Percentiles rank a stretch among this genome's conserved stretches.
Conservation (phyloP, 2,113 vertebrate genomes). For the Microtus richardsoni region DNA sequence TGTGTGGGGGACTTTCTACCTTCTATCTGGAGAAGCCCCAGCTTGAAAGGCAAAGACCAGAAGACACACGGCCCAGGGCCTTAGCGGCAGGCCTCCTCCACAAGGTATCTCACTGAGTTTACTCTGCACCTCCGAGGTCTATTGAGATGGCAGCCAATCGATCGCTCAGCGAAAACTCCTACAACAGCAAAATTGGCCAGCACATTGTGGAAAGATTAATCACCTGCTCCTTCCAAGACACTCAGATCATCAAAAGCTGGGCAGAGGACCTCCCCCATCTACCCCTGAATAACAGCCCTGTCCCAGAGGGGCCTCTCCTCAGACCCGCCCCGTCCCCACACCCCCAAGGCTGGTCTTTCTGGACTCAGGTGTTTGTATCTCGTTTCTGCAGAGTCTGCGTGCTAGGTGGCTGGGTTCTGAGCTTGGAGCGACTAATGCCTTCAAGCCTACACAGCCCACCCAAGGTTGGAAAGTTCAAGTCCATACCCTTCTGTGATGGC, state of each 20-base stretch:
- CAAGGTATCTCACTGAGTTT: neutral
- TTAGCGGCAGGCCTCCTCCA: rapidly evolving
- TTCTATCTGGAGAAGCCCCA: neutral
- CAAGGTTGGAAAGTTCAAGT: neutral
- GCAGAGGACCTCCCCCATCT: neutral
- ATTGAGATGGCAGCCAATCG: neutral
- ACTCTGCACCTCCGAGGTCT: neutral
- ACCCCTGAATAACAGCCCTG: neutral
- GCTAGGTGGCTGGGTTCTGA: rapidly evolving
- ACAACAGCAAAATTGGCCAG: conserved; percentile 38
- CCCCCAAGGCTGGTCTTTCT: rapidly evolving
- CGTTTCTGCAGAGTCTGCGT: neutral
- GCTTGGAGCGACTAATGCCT: neutral
- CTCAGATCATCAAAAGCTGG: conserved; percentile 30
- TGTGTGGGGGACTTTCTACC: neutral
- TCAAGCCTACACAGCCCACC: neutral
- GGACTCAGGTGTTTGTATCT: neutral
- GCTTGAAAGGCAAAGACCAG: no score
- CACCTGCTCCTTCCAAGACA: conserved; percentile 32
- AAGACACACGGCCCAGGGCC: rapidly evolving
- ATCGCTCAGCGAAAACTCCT: conserved; percentile 59
- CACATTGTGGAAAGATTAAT: conserved; percentile 46
- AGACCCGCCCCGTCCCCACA: neutral
- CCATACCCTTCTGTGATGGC: neutral
- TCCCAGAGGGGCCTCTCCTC: neutral